phyloP scores from a whole-genome alignment of 2,888 invertebrate genomes.

The Norana najaformis region DNA sequence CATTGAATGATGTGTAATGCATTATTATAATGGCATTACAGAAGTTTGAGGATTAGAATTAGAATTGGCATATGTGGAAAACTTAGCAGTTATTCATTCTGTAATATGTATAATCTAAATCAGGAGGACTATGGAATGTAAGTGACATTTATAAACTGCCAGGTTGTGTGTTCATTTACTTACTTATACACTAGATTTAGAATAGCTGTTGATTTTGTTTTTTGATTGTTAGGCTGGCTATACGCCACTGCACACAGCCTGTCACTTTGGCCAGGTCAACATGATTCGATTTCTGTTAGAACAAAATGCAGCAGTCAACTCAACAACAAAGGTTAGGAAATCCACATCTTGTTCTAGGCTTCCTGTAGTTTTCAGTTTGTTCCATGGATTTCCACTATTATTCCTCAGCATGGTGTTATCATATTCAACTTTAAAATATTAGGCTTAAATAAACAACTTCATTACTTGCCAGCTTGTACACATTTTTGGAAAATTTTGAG shows the following conservation, averaged over 20 bases:
- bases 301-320: conserved; percentile 84
- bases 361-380: not conserved
- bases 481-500: not conserved
- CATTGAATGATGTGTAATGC: no score
- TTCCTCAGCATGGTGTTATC: not conserved
- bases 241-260: conserved; percentile 95
- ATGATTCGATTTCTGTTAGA: conserved; percentile 82
- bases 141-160: no score
- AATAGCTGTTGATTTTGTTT: conserved; percentile 19
- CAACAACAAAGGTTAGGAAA: conserved; percentile 64
- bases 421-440: not conserved
- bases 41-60: no score
- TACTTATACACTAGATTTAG: no score
- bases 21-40: no score
- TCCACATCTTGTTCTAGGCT: not conserved
- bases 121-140: not conserved
- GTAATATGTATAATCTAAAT: not conserved
- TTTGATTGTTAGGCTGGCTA: conserved; percentile 77
- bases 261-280: conserved; percentile 84
- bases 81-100: no score
- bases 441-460: no score
- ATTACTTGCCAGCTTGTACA: not conserved
- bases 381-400: not conserved
- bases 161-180: no score
- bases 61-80: no score